phyloP scores from a whole-genome alignment of 2,797 vertebrate genomes.

The Crossoptilon crossoptilon region DNA sequence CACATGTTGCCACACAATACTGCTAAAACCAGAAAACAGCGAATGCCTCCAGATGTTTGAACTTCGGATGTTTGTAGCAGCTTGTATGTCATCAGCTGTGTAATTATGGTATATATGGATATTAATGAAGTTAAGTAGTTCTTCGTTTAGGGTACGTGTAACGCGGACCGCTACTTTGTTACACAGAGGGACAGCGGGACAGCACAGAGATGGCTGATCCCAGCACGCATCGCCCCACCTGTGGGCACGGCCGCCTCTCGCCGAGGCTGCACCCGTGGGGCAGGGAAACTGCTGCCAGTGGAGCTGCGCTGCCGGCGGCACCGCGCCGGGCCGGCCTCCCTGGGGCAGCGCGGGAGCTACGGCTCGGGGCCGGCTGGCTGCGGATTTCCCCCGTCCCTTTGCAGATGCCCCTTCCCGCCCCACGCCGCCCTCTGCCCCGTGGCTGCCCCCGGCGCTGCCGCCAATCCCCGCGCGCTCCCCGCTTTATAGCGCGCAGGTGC shows the following conservation, averaged over 20 bases:
- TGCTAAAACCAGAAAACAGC: background rate
- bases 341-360: background rate
- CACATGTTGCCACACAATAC: rapidly evolving
- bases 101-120: rapidly evolving
- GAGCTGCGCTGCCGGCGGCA: too few species aligned
- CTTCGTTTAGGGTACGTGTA: background rate
- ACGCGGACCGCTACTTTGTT: background rate
- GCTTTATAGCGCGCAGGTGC: background rate
- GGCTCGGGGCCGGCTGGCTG: background rate
- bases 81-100: rapidly evolving
- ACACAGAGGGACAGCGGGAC: background rate
- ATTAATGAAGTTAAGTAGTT: background rate
- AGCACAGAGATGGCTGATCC: background rate
- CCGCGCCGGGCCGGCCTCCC: too few species aligned
- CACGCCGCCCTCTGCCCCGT: background rate
- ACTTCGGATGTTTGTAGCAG: background rate
- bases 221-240: too few species aligned
- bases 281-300: too few species aligned
- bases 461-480: background rate
- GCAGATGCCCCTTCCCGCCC: background rate
- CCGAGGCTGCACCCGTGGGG: too few species aligned
- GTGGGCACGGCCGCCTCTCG: too few species aligned
- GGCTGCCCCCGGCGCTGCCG: background rate
- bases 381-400: too few species aligned
- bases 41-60: rapidly evolving